Base-by-base conservation (phyloP, 2,113 vertebrate genomes). In the Myotis yumanensis region DNA sequence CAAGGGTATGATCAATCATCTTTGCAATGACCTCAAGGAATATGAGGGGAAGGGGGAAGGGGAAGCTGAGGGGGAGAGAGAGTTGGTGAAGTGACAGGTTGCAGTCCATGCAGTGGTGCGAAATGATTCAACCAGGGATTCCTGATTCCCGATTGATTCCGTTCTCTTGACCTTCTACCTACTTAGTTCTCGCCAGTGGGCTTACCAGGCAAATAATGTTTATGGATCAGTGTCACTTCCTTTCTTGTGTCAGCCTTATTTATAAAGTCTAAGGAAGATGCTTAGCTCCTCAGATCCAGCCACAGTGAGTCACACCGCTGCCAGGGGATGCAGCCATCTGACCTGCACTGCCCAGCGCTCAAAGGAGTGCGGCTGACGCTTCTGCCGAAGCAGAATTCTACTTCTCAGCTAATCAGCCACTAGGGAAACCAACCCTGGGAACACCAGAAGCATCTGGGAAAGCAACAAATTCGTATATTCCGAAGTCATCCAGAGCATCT, bases 401-500 rank as follows among this genome's bases (percentile, higher is more conserved):
- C 40, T 66, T 59, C 66, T 48, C 71, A 57, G 81, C 75, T 91
- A 90, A 84, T 64, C 46, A 62, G 69, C 40, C 84, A 89, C 66
- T 92, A 84, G 91, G 84, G 95, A 94, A 75, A 98, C 98, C 54
- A 97, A 99, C 99, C 99, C 98, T 98, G 68, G 98, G 97, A 48
- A 98, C 98, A 43, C 98, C 98, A 93, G 98, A 97, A 97, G 98
- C 98, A 89, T 99, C 99, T 64, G 99, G 99, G 97, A 99, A 98
- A 90, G 99, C 97, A 52, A 99, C 98, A 97, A 99, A 99, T 97
- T 99, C 99, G 54, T 99, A 99, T 97, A 99, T 99, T 75, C 99
- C 99, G 95, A 99, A 99, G 97, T 99, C 99, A 97, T 99, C 99
- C 11, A 98, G 98, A 92, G 99, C 99, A 97, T 99, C 99, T 98